These are phyloP conservation scores for Halictus ligatus DNA, from an alignment of 2,888 invertebrate genomes.

Conservation along the genomic window DNA sequence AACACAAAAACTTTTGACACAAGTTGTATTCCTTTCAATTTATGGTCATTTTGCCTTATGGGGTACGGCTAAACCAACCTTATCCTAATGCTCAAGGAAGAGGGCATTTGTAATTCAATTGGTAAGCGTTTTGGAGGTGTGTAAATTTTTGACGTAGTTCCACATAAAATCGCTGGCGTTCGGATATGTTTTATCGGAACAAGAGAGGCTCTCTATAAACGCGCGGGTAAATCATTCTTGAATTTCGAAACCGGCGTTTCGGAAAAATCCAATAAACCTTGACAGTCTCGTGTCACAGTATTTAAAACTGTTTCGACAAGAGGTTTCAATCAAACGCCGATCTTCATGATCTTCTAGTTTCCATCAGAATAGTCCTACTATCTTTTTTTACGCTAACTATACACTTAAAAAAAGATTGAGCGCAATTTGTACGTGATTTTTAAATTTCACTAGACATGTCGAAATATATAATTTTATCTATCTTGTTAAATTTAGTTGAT, in stretches of 20 bases:
- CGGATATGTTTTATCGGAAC: conserved; percentile 25
- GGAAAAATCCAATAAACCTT: not conserved
- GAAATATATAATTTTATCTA: not conserved
- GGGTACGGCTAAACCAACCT: not conserved
- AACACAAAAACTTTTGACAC: too few species aligned
- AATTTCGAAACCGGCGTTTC: conserved; percentile 6
- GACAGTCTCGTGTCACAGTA: not conserved
- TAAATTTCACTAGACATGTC: not conserved
- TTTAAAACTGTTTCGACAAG: not conserved
- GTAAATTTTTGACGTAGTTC: not conserved
- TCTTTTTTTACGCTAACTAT: not conserved
- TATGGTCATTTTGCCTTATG: not conserved
- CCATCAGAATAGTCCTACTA: not conserved
- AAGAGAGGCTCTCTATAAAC: conserved; percentile 7
- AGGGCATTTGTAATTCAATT: not conserved
- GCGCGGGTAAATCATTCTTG: not conserved
- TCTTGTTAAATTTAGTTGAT: not conserved
- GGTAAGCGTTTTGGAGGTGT: not conserved
- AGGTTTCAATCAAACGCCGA: not conserved
- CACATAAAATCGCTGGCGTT: conserved; percentile 4
- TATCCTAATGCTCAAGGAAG: not conserved
- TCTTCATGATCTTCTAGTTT: not conserved
- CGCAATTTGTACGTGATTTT: not conserved
- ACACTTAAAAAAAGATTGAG: not conserved
- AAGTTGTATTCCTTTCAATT: too few species aligned